Evolutionary conservation across 2,797 vertebrate species (phyloP), one percentile per base, ranked within the genome.

Genomic region (Prunella strophiata): DNA sequence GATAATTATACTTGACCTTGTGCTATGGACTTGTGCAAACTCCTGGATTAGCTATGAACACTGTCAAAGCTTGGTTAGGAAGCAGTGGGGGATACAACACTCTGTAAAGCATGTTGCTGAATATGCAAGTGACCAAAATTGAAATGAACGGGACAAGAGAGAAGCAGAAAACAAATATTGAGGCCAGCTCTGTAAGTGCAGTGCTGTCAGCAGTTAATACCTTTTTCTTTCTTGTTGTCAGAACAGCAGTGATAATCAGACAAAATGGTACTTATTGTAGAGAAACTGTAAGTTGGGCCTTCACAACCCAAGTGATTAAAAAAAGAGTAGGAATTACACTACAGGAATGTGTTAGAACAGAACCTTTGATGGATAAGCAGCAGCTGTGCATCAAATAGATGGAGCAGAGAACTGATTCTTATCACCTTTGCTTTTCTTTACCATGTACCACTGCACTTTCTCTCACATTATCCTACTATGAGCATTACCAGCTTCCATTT

Each of bases 1-100:
- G 94, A 77, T 93, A 76, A 89, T 94, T 88, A 82, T 72, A 68
- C 78, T 91, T 85, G 90, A 87, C 94, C 94, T 82, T 54, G 74
- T 26, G 8, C 59, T 36, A 10, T 40, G 29, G 96, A 93, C 89
- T 57, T 63, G 55, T 91, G 86, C 65, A 81, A 75, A 77, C 52
- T 73, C 88, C 62, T 68, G 88, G 91, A 93, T 94, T 95, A 94
- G 91, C 40, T 66, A 63, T 48, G 92, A 88, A 26, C 47, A 27
- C 32, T 68, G 43, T 25, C 63, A 91, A 54, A 78, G 79, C 40
- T 57, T 90, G 81, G 67, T 57, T 51, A 50, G 90, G 58, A 89
- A 57, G 48, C 1, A 2, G 14, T 19, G 8, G 19, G 14, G 43
- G 17, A 91, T 66, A 48, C 0, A 1, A 40, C 32, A 48, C 61